Conservation (phyloP, 2,888 invertebrate genomes). For the Ethmia dodecea region DNA sequence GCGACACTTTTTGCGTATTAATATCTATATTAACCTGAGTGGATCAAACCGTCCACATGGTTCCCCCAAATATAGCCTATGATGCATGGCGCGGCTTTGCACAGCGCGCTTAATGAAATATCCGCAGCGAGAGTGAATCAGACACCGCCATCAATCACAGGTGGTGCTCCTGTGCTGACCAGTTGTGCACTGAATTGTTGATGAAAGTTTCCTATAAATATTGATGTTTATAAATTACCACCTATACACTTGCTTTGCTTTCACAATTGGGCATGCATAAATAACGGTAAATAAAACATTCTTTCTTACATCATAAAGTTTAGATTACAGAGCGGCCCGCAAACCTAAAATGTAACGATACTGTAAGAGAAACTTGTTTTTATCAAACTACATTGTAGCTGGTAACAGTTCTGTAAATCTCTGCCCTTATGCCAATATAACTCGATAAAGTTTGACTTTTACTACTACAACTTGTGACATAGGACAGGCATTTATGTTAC, state of each 20-base stretch:
- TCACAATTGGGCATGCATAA: too few species aligned
- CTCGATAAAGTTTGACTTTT: too few species aligned
- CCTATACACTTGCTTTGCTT: too few species aligned
- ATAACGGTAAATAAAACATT: too few species aligned
- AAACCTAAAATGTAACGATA: too few species aligned
- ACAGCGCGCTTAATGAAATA: slow-evolving; percentile 70
- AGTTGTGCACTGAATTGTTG: slow-evolving; percentile 29
- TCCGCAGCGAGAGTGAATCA: slow-evolving; percentile 58
- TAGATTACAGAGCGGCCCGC: too few species aligned
- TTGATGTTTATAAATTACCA: too few species aligned
- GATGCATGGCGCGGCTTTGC: slow-evolving; percentile 63
- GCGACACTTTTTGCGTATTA: slow-evolving; percentile 52
- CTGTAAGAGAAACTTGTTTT: too few species aligned
- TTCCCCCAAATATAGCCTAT: slow-evolving; percentile 55
- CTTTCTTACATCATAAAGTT: too few species aligned
- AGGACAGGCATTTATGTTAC: slow-evolving; percentile 6
- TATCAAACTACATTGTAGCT: too few species aligned
- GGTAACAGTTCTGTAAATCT: too few species aligned
- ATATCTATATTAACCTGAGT: slow-evolving; percentile 65
- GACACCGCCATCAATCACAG: slow-evolving; percentile 66
- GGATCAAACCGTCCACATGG: slow-evolving; percentile 63
- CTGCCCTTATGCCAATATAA: too few species aligned
- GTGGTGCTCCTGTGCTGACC: slow-evolving; percentile 45
- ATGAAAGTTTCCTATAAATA: slow-evolving; percentile 4
- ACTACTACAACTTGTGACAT: slow-evolving; percentile 5